Evolutionary conservation across 2,888 invertebrate genomes (phyloP).

Genomic region (Eupithecia insigniata): DNA sequence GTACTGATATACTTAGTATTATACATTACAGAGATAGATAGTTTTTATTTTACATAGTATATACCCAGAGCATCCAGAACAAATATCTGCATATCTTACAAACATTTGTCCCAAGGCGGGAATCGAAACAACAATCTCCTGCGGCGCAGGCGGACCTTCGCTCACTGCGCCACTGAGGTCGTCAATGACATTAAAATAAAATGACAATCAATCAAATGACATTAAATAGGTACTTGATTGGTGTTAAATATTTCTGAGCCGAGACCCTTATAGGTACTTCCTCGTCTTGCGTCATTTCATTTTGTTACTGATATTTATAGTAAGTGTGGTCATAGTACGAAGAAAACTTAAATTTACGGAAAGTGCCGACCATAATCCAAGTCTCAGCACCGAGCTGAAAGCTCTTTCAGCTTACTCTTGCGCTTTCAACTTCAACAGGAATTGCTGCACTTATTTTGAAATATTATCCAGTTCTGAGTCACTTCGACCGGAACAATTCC

Average conservation of each 20-base stretch:
- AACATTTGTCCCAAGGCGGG: too few species aligned
- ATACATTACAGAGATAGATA: too few species aligned
- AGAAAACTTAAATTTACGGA: not conserved
- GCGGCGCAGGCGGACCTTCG: too few species aligned
- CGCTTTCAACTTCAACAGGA: not conserved
- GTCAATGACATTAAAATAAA: too few species aligned
- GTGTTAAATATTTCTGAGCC: not conserved
- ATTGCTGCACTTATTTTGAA: constrained; percentile 3
- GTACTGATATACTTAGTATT: too few species aligned
- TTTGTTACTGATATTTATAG: not conserved
- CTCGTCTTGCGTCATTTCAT: not conserved
- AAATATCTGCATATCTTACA: too few species aligned
- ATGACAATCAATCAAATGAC: too few species aligned
- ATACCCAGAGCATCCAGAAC: too few species aligned
- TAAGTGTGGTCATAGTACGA: not conserved
- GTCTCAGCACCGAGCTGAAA: not conserved
- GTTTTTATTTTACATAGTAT: too few species aligned
- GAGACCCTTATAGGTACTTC: not conserved
- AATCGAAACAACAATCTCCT: too few species aligned
- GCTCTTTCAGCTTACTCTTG: not conserved
- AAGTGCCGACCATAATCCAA: constrained; percentile 4
- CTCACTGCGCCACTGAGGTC: too few species aligned
- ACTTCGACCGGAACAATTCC: not conserved
- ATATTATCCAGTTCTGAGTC: not conserved
- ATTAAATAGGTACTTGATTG: not conserved